Evolutionary conservation across 2,113 vertebrate genomes (phyloP).

Genomic region (Chionodraco myersi): DNA sequence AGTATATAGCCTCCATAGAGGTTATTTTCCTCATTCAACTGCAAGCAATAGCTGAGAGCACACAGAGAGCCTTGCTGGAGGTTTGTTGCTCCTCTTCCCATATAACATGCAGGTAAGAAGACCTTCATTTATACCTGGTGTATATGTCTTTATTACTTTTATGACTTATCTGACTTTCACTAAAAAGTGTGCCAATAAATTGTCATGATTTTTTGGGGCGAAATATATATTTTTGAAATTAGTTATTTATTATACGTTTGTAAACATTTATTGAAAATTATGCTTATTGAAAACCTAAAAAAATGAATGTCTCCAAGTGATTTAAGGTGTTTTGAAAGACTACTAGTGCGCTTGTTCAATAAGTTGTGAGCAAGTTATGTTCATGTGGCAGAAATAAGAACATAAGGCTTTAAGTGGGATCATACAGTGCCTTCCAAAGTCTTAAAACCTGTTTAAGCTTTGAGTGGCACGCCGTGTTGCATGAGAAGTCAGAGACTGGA

Average conservation of each 20-base stretch:
- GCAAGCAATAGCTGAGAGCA: background rate
- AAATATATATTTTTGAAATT: background rate
- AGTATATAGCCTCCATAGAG: slow-evolving; percentile 47
- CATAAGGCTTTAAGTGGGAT: background rate
- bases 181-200: background rate
- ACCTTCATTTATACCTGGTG: slow-evolving; percentile 4
- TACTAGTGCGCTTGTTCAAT: background rate
- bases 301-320: background rate
- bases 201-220: background rate
- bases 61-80: background rate
- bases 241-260: background rate
- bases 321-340: background rate
- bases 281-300: background rate
- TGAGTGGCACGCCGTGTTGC: background rate
- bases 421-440: background rate
- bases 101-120: slow-evolving; percentile 71
- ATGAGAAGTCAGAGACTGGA: background rate
- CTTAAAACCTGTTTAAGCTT: background rate
- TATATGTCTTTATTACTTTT: background rate
- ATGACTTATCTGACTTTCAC: background rate
- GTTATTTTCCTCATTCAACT: slow-evolving; percentile 23
- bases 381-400: background rate
- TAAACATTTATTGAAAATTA: background rate
- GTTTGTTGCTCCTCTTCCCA: background rate
- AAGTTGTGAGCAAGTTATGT: background rate